Percentiles rank a stretch among this genome's conserved stretches.
Conservation (phyloP, 1,140 invertebrate genomes). For the Teleogryllus occipitalis region DNA sequence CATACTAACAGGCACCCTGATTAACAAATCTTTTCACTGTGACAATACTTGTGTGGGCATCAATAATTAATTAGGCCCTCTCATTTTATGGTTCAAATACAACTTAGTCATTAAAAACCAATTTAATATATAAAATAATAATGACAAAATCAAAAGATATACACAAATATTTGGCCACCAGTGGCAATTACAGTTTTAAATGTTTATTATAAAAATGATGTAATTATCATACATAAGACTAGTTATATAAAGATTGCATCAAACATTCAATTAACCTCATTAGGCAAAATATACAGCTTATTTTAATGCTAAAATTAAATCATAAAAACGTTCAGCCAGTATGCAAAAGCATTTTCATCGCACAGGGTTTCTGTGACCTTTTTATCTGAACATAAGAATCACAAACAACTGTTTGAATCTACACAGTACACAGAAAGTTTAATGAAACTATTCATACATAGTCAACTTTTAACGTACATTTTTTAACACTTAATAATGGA, state of each 20-base stretch:
- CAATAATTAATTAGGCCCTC: neutral
- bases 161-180: neutral
- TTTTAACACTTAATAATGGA: neutral
- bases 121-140: neutral
- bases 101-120: neutral
- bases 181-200: neutral
- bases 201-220: neutral
- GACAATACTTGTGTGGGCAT: neutral
- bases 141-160: neutral
- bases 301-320: neutral
- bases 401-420: neutral
- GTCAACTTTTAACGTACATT: neutral
- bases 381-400: neutral
- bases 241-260: constrained; percentile 5
- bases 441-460: neutral
- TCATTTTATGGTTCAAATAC: neutral
- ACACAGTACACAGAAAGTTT: neutral
- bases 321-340: neutral
- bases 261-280: neutral
- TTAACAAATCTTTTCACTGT: constrained; percentile 5
- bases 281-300: constrained; percentile 2
- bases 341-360: neutral
- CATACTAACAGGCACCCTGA: neutral
- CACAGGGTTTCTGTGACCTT: neutral
- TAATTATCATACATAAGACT: constrained; percentile 6